A percentile compares a stretch with the other conserved stretches of the same genome.
These are phyloP conservation scores for Gastracanthus pulcherrimus DNA, from an alignment of 2,888 invertebrate species.

Conservation along the genomic window DNA sequence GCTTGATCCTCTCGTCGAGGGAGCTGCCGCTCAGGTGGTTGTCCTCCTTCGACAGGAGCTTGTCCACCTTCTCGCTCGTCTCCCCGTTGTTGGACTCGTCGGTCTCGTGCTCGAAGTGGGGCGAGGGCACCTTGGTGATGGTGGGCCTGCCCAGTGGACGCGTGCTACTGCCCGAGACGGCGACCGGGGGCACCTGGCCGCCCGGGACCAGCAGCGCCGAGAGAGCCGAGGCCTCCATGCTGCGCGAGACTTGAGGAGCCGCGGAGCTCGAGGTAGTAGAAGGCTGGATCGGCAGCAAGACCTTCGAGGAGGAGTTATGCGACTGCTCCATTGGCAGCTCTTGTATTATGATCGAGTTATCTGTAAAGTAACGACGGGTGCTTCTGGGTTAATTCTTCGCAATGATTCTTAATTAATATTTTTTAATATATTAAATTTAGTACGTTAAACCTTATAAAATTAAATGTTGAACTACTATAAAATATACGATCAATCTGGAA, in stretches of 20 bases:
- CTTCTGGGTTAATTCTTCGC: no score
- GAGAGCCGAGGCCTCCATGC: slow-evolving; percentile 78
- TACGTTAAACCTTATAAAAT: no score
- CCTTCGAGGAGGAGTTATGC: neutral
- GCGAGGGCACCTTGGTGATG: slow-evolving; percentile 81
- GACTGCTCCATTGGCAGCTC: neutral
- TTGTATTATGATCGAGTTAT: neutral
- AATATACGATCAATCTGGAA: no score
- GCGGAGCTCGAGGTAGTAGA: neutral
- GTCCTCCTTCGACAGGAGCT: slow-evolving; percentile 42
- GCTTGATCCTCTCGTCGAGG: slow-evolving; percentile 76
- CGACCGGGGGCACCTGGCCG: slow-evolving; percentile 78
- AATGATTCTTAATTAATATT: no score
- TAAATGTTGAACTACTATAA: no score
- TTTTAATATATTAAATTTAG: no score
- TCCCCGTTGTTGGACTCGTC: slow-evolving; percentile 53
- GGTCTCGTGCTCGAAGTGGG: slow-evolving; percentile 67
- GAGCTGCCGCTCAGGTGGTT: slow-evolving; percentile 50
- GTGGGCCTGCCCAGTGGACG: slow-evolving; percentile 79
- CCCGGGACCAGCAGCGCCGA: slow-evolving; percentile 83
- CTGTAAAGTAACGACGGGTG: no score
- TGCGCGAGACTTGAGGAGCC: slow-evolving; percentile 67
- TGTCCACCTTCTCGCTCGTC: slow-evolving; percentile 35
- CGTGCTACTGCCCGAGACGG: slow-evolving; percentile 61
- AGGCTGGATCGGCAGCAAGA: no score